These are phyloP conservation scores for Camptogramma bilineatum DNA, from an alignment of 2,888 invertebrate genomes.

Conservation along the genomic window DNA sequence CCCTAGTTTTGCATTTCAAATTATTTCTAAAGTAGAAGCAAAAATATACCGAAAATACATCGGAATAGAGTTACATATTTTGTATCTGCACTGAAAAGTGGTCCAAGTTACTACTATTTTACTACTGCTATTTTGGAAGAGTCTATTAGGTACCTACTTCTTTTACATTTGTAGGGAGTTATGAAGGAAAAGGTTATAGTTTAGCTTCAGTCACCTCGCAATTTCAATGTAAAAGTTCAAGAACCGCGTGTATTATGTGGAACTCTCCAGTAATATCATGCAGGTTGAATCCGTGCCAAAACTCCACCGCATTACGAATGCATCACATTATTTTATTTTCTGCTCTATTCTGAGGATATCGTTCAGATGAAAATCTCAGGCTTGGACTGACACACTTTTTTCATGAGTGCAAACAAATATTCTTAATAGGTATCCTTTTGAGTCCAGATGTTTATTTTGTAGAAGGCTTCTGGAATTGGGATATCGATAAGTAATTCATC, in stretches of 20 bases:
- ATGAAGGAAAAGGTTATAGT: neutral
- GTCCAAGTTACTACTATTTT: too few relatives aligned
- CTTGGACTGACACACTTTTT: neutral
- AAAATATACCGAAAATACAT: too few relatives aligned
- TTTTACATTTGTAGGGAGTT: neutral
- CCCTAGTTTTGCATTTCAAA: too few relatives aligned
- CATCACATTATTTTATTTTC: constrained; percentile 40
- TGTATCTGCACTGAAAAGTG: too few relatives aligned
- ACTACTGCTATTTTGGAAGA: too few relatives aligned
- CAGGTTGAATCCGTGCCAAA: constrained; percentile 38
- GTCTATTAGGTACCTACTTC: neutral
- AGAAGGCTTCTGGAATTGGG: neutral
- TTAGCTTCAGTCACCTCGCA: neutral
- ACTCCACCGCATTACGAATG: constrained; percentile 27
- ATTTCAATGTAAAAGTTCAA: constrained; percentile 15
- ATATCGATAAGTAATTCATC: too few relatives aligned
- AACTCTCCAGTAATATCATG: constrained; percentile 9
- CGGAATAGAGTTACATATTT: too few relatives aligned
- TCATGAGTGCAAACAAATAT: neutral
- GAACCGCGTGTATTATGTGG: neutral
- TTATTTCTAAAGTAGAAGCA: too few relatives aligned
- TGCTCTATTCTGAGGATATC: constrained; percentile 20
- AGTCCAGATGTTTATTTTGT: neutral
- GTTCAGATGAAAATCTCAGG: neutral
- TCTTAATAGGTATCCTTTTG: too few relatives aligned